Base-by-base conservation (phyloP, 1,140 invertebrate genomes). In the Lepidurus arcticus region DNA sequence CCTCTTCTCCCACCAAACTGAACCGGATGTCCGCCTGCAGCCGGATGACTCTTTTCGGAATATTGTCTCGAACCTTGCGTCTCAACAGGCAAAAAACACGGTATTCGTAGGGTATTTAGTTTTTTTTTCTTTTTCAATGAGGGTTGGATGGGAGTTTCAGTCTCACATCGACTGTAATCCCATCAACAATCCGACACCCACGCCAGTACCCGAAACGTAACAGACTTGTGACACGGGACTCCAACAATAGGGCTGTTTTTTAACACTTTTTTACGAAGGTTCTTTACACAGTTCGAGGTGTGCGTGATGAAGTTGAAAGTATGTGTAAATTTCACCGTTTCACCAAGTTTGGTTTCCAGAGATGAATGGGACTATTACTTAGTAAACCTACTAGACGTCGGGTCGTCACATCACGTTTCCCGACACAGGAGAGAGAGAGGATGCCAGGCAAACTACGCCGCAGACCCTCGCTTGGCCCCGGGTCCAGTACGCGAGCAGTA, bases 141-240 rank as follows among this genome's bases (percentile, higher is more conserved):
- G 21, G 16, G 53, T 65, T 21, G 21, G 21, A 21, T n/a, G 13
- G 8, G 13, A 21, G 13, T 13, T 65, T 65, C 21, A n/a, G 16
- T 65, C 1, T 3, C 3, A 65, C 53, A 21, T 4, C 21, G 34
- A 65, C 53, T 65, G 53, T 65, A 65, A 65, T 65, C 53, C 53
- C n/a, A 65, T 65, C 53, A 65, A 65, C 53, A 65, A 65, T 65
- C 53, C 53, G 21, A 65, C 53, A 65, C 53, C 53, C 53, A 65
- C 53, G n/a, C 53, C 53, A 65, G 34, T 34, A 34, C 34, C 4
- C 34, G 13, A 65, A 65, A 65, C 16, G 53, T 65, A n/a, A 65
- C 7, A 21, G 21, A 8, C 21, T 65, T 65, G 53, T 21, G 53
- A 21, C 53, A 65, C 53, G 5, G 16, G 53, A n/a, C 7, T 4